Evolutionary conservation across 2,888 invertebrate genomes (phyloP), one percentile per base, ranked within the genome.

Genomic region (Hydrotaea diabolus): DNA sequence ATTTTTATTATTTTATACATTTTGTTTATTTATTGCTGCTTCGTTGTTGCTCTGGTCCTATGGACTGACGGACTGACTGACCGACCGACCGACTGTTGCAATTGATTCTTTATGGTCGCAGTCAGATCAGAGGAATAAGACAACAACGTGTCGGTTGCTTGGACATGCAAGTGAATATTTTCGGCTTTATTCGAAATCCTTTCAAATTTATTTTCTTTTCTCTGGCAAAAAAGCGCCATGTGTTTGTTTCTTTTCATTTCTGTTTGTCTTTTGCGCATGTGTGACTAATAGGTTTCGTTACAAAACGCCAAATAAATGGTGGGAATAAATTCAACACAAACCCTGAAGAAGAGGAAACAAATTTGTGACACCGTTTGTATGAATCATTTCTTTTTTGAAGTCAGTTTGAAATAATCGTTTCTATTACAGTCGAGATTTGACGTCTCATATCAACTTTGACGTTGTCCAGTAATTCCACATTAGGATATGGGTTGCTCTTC

Each of bases 71-170:
- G 2, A 4, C 31, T 4, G 3, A 31, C 31, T 7, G 31, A 31
- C 31, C 7, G 31, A 31, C 31, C 7, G 31, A 31, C 31, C 7
- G 46, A 46, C 69, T 46, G 69, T 46, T 69, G 69, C 69, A 69
- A 69, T 69, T 69, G 69, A 69, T 69, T 69, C n/a, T 69, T 69
- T 69, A 69, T 69, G 69, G 23, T 46, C 69, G 21, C 46, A 15
- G n/a, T 31, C 46, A 15, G n/a, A n/a, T 15, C 62, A n/a, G 17
- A 31, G 2, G 11, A 62, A 7, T 15, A 62, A 62, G 62, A 62
- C 62, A 62, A 62, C 31, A n/a, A 62, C 26, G n/a, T 62, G 17
- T 4, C 13, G 39, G 39, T 39, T 13, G 11, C 7, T 62, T 13
- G 62, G 62, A 62, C 62, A 62, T 31, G 62, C 62, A 8, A 62